Percentiles rank a stretch among this genome's conserved stretches.
Evolutionary conservation across 1,140 invertebrate species (phyloP).

Genomic region (Apolygus lucorum): DNA sequence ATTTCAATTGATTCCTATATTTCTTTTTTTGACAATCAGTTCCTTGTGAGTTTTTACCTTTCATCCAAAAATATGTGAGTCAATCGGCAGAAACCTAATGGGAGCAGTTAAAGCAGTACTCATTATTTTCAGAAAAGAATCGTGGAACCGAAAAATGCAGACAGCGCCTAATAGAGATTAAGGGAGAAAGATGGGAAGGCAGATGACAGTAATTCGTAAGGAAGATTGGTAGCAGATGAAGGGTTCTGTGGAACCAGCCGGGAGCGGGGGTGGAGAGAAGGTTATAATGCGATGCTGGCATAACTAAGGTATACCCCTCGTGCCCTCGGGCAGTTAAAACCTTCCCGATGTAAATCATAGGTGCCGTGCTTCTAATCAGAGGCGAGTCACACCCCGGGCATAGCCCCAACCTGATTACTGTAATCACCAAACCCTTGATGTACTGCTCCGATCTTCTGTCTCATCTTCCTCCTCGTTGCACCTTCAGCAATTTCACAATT

Average conservation of each 20-base stretch:
- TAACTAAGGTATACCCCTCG: neutral
- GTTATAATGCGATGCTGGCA: neutral
- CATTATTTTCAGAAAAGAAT: too few species aligned
- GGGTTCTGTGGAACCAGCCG: neutral
- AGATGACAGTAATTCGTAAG: neutral
- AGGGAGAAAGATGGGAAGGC: neutral
- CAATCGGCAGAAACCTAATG: too few species aligned
- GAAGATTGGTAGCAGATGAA: neutral
- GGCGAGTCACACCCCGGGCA: neutral
- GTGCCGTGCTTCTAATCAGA: neutral
- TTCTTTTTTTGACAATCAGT: too few species aligned
- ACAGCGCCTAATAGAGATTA: neutral
- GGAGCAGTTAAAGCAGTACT: too few species aligned
- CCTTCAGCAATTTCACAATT: neutral
- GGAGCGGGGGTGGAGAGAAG: neutral
- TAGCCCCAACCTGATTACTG: neutral
- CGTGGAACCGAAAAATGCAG: neutral
- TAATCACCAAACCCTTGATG: neutral
- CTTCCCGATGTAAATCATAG: neutral
- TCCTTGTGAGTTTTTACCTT: too few species aligned
- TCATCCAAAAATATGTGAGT: too few species aligned
- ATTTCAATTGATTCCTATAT: too few species aligned
- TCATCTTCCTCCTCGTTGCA: neutral
- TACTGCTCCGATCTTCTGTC: neutral
- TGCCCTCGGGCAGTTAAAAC: neutral